Conservation (phyloP, 2,888 invertebrate genomes). For the Thyatira batis region DNA sequence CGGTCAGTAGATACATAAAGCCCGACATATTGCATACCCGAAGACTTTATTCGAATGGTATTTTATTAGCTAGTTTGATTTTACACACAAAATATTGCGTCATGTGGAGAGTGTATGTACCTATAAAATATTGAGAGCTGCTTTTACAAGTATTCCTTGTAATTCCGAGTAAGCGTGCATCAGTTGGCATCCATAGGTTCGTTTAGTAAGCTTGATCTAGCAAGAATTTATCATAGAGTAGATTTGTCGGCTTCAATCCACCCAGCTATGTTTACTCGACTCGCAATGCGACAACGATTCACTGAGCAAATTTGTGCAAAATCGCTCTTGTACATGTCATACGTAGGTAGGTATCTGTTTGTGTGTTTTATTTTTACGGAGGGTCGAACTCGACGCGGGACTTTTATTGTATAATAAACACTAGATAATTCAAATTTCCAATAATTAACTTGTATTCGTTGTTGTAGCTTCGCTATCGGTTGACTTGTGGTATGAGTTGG, state of each 20-base stretch:
- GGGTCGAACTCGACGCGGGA: constrained; percentile 30
- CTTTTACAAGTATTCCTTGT: neutral
- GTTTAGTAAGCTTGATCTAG: constrained; percentile 16
- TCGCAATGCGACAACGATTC: constrained; percentile 46
- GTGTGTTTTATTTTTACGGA: constrained; percentile 50
- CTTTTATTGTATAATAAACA: constrained; percentile 38
- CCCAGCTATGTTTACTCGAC: constrained; percentile 40
- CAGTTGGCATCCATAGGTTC: constrained; percentile 3
- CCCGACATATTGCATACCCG: constrained; percentile 28
- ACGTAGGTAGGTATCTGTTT: constrained; percentile 34
- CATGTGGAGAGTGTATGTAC: neutral
- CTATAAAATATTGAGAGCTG: neutral
- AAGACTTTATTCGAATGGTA: neutral
- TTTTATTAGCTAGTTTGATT: constrained; percentile 3
- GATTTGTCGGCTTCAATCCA: constrained; percentile 30
- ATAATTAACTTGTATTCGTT: constrained; percentile 31
- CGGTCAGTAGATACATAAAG: constrained; percentile 38
- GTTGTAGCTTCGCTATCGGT: constrained; percentile 20
- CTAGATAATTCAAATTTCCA: constrained; percentile 35
- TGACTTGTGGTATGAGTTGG: constrained; percentile 34
- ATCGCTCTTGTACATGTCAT: constrained; percentile 52
- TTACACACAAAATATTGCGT: neutral
- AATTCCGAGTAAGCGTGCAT: neutral
- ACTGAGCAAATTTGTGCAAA: constrained; percentile 58
- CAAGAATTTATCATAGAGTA: constrained; percentile 37